Evolutionary conservation across 2,113 vertebrate species (phyloP).

Genomic region (Lanius ludovicianus): DNA sequence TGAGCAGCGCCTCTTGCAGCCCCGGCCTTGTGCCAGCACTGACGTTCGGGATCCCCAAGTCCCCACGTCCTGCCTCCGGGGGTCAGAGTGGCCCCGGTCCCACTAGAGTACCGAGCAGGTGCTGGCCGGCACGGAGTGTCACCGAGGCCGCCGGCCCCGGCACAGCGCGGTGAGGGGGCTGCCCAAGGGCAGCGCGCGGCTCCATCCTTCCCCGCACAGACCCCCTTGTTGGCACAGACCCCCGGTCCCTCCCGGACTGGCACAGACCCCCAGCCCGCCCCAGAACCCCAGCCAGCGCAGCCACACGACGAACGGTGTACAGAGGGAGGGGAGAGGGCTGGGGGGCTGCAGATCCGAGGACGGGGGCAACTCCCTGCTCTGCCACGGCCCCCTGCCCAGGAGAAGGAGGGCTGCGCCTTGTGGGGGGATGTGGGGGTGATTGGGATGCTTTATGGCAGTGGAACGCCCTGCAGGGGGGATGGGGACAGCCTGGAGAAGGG

Average conservation of each 20-base stretch:
- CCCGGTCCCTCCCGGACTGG: rapidly evolving
- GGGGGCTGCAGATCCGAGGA: background rate
- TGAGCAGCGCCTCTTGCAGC: background rate
- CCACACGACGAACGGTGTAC: background rate
- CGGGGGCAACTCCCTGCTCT: background rate
- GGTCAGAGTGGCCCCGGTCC: background rate
- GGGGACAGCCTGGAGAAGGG: background rate
- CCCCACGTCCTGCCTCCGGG: too few relatives aligned
- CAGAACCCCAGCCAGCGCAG: background rate
- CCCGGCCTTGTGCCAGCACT: rapidly evolving
- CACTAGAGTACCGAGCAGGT: background rate
- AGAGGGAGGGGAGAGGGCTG: background rate
- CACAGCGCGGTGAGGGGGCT: background rate
- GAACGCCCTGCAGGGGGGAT: background rate
- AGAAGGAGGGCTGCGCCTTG: background rate
- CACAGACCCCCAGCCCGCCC: background rate
- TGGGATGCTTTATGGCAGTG: background rate
- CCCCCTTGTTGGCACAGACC: background rate
- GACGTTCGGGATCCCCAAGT: rapidly evolving
- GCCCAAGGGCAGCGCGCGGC: background rate
- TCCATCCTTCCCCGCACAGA: background rate
- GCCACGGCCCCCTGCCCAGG: background rate
- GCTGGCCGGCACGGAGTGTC: background rate
- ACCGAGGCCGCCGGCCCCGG: background rate
- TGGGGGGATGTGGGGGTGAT: background rate